Evolutionary conservation across 2,797 vertebrate species (phyloP).

Genomic region (Microtus obscurus): DNA sequence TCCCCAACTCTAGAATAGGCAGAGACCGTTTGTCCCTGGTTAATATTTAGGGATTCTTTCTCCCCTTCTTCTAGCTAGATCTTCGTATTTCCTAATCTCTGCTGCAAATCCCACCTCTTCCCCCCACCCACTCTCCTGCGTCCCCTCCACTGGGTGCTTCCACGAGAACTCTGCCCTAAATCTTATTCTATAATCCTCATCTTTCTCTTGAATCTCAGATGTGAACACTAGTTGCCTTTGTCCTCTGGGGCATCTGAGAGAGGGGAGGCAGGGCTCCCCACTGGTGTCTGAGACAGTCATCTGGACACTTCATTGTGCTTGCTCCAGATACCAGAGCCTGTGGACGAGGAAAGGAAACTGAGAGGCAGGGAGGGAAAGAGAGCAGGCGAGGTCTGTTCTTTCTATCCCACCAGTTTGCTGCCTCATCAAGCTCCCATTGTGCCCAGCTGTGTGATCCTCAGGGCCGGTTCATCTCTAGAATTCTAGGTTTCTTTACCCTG

Average conservation of each 20-base stretch:
- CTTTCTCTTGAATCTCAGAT: neutral
- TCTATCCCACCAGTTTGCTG: accelerated
- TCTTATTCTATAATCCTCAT: neutral
- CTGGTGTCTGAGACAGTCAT: neutral
- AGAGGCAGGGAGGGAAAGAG: neutral
- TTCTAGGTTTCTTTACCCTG: neutral
- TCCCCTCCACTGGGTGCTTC: neutral
- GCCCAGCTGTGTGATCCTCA: neutral
- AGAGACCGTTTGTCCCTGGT: neutral
- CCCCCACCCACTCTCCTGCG: neutral
- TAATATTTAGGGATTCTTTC: neutral
- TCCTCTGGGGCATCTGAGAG: neutral
- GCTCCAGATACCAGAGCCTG: neutral
- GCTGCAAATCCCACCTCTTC: neutral
- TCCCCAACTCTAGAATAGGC: neutral
- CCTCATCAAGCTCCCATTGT: neutral
- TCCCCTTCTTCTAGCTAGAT: neutral
- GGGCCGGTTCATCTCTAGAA: neutral
- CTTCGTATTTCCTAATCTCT: neutral
- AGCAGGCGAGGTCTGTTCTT: neutral
- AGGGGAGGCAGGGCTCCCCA: neutral
- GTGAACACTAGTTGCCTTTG: neutral
- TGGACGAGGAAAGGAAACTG: neutral
- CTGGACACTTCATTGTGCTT: neutral
- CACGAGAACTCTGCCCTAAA: neutral